phyloP scores from a whole-genome alignment of 1,140 invertebrate species.

The Lepidostoma basale region DNA sequence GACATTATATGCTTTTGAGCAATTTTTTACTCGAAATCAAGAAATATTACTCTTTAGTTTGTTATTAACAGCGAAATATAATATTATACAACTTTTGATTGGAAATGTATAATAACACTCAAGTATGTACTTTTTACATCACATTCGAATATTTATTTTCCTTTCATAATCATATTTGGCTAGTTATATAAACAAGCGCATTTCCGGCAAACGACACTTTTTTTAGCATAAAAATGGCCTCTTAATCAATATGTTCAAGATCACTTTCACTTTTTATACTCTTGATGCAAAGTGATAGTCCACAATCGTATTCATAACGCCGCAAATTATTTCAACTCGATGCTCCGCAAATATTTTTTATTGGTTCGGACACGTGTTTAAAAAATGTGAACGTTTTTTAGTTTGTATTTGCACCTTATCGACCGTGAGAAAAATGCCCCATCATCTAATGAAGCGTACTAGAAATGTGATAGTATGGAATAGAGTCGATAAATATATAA shows the following conservation, averaged over 20 bases:
- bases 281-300: neutral
- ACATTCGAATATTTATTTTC: too few species aligned
- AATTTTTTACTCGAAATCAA: too few species aligned
- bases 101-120: too few species aligned
- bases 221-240: neutral
- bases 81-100: too few species aligned
- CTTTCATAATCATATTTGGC: neutral
- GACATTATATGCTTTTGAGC: too few species aligned
- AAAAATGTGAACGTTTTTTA: neutral
- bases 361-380: too few species aligned
- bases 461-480: neutral
- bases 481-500: neutral
- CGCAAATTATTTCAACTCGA: too few species aligned
- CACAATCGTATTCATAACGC: too few species aligned
- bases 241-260: constrained; percentile 14
- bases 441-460: neutral
- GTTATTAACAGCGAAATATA: too few species aligned
- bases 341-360: too few species aligned
- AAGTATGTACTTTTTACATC: too few species aligned
- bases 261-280: constrained; percentile 19
- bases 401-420: neutral
- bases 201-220: constrained; percentile 6
- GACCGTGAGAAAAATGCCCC: constrained; percentile 14
- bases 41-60: too few species aligned
- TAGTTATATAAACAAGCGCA: neutral